Evolutionary conservation across 2,113 vertebrate species (phyloP).

Genomic region (Perca schrenkii): DNA sequence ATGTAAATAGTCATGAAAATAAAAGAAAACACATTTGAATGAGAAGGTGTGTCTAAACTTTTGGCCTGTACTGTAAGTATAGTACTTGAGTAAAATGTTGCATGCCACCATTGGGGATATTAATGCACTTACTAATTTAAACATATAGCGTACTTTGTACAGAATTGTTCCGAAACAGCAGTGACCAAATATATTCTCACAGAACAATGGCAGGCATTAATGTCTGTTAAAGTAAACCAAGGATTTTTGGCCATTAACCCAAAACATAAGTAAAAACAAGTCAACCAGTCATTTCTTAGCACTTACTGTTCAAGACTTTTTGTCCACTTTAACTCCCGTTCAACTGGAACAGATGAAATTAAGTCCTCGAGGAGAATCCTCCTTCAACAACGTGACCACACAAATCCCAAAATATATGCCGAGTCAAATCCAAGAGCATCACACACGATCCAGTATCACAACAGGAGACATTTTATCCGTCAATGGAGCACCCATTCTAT

Average conservation of each 20-base stretch:
- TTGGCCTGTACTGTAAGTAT: too few relatives aligned
- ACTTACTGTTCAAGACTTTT: slow-evolving; percentile 31
- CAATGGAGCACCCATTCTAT: not conserved
- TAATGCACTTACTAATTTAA: not conserved
- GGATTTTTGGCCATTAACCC: not conserved
- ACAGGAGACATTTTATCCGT: slow-evolving; percentile 13
- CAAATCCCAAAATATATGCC: not conserved
- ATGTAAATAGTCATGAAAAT: too few relatives aligned
- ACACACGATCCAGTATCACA: not conserved
- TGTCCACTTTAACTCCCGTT: not conserved
- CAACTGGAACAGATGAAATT: not conserved
- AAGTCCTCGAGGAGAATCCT: slow-evolving; percentile 19
- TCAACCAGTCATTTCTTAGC: not conserved
- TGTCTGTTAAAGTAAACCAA: not conserved
- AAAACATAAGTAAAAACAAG: slow-evolving; percentile 4
- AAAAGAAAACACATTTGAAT: too few relatives aligned
- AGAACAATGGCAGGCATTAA: not conserved
- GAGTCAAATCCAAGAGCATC: slow-evolving; percentile 8
- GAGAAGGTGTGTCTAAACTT: too few relatives aligned
- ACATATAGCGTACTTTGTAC: not conserved
- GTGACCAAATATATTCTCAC: not conserved
- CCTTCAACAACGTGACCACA: not conserved
- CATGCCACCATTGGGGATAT: not conserved
- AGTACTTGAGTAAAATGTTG: not conserved
- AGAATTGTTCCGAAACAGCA: not conserved